These are phyloP conservation scores for Drosophila kuntzei DNA, from an alignment of 2,888 invertebrate species.

Conservation along the genomic window DNA sequence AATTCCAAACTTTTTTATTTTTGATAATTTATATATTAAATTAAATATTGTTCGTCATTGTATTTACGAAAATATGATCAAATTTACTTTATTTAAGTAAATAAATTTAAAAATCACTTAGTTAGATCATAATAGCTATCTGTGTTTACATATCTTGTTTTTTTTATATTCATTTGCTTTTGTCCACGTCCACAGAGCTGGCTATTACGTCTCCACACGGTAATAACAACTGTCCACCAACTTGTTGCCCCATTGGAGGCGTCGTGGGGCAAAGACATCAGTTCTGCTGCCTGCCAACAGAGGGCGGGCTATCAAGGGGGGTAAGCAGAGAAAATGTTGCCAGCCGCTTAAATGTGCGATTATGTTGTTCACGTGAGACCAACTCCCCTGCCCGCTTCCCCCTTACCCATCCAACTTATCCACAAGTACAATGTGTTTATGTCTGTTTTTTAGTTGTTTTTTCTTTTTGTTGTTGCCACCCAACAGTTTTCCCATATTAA, in stretches of 20 bases:
- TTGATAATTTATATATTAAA: no score
- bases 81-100: neutral
- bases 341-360: slow-evolving; percentile 64
- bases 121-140: neutral
- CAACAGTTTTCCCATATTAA: slow-evolving; percentile 77
- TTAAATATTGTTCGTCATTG: no score
- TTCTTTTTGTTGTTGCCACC: slow-evolving; percentile 32
- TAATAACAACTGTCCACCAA: slow-evolving; percentile 42
- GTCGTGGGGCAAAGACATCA: slow-evolving; percentile 40
- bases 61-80: no score
- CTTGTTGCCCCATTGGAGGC: slow-evolving; percentile 61
- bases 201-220: slow-evolving; percentile 34
- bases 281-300: neutral
- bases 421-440: slow-evolving; percentile 34
- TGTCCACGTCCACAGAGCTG: slow-evolving; percentile 39
- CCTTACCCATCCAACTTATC: neutral
- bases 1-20: no score
- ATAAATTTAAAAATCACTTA: neutral
- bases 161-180: slow-evolving; percentile 42
- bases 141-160: slow-evolving; percentile 25
- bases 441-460: slow-evolving; percentile 38
- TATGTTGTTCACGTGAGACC: slow-evolving; percentile 63
- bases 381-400: neutral
- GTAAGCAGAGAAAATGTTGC: slow-evolving; percentile 39
- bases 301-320: neutral